Conservation (phyloP, 2,888 invertebrate genomes). For the Drosophila tanythrix region DNA sequence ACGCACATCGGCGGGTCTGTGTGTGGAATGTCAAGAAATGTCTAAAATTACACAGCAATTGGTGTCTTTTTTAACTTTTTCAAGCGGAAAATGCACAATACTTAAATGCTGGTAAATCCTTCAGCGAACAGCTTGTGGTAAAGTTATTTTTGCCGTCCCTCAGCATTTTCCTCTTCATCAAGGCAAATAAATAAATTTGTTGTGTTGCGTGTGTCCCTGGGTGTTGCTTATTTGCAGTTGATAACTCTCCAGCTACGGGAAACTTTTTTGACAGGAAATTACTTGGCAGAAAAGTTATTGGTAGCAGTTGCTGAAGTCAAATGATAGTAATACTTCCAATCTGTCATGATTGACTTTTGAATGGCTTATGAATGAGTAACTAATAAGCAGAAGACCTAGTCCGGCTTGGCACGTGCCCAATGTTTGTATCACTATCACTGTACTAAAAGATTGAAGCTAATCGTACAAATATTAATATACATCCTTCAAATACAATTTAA, state of each 20-base stretch:
- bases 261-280: slow-evolving; percentile 42
- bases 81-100: slow-evolving; percentile 50
- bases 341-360: slow-evolving; percentile 2
- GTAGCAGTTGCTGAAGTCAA: slow-evolving; percentile 21
- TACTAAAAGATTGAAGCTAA: not conserved
- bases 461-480: not conserved
- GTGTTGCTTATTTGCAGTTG: slow-evolving; percentile 28
- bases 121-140: slow-evolving; percentile 22
- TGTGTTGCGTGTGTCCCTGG: slow-evolving; percentile 5
- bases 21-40: slow-evolving; percentile 40
- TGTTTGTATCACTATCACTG: not conserved
- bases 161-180: slow-evolving; percentile 43
- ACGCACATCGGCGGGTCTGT: slow-evolving; percentile 13
- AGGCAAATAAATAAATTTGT: slow-evolving; percentile 35
- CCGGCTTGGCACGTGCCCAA: not conserved
- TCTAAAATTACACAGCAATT: slow-evolving; percentile 72
- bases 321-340: not conserved
- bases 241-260: slow-evolving; percentile 21
- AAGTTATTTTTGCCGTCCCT: slow-evolving; percentile 23
- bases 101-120: slow-evolving; percentile 34
- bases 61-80: slow-evolving; percentile 63
- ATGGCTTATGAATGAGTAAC: not conserved
- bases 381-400: not conserved
- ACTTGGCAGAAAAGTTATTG: slow-evolving; percentile 30
- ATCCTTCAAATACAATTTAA: not conserved